Evolutionary conservation across 2,888 invertebrate species (phyloP).

Genomic region (Lutraria lutraria): DNA sequence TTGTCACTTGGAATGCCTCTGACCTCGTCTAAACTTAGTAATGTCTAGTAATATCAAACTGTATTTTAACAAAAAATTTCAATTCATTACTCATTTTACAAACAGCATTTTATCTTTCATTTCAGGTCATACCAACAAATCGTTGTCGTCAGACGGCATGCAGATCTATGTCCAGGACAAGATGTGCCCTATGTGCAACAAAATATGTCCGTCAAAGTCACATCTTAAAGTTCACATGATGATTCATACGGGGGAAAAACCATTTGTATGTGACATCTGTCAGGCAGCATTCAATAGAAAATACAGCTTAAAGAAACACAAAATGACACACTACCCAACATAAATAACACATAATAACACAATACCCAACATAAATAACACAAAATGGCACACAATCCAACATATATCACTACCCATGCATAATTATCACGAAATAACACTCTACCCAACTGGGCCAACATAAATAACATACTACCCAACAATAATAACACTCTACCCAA

Average conservation of each 20-base stretch:
- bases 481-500: too few relatives aligned
- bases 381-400: too few relatives aligned
- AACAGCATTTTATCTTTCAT: not conserved
- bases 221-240: not conserved
- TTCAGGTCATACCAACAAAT: not conserved
- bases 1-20: too few relatives aligned
- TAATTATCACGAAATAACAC: too few relatives aligned
- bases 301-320: conserved; percentile 30
- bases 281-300: conserved; percentile 30
- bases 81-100: too few relatives aligned
- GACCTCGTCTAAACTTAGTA: too few relatives aligned
- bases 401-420: too few relatives aligned
- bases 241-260: conserved; percentile 43
- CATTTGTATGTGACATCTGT: conserved; percentile 45
- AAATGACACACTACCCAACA: not conserved
- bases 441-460: too few relatives aligned
- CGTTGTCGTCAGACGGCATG: not conserved
- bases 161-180: not conserved
- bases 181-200: not conserved
- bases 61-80: too few relatives aligned
- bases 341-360: not conserved
- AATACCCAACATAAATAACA: too few relatives aligned
- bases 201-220: not conserved
- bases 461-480: too few relatives aligned
- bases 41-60: too few relatives aligned